These are phyloP conservation scores for Microctonus brassicae DNA, from an alignment of 2,888 invertebrate species.

Conservation along the genomic window DNA sequence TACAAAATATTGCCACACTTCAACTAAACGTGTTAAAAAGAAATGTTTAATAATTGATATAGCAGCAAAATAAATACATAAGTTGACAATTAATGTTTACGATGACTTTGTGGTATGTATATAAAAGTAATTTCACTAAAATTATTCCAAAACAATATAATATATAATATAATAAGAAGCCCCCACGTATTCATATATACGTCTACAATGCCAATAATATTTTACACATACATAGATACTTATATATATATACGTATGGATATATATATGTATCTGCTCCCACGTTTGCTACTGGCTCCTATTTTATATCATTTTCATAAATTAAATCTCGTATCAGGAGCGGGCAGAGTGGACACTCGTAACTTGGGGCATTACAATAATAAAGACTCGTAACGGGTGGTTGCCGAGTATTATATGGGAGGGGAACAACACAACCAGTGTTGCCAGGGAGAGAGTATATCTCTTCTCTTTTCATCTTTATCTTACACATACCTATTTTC, in stretches of 20 bases:
- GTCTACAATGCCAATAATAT: not conserved
- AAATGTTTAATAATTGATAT: not conserved
- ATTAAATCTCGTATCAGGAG: slow-evolving; percentile 59
- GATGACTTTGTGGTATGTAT: no score
- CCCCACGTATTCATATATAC: slow-evolving; percentile 1
- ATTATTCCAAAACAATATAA: not conserved
- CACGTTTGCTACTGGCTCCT: slow-evolving; percentile 48
- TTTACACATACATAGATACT: not conserved
- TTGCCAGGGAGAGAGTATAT: slow-evolving; percentile 11
- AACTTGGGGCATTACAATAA: slow-evolving; percentile 68
- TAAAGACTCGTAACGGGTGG: slow-evolving; percentile 58
- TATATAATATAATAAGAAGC: slow-evolving; percentile 3
- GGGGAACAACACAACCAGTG: slow-evolving; percentile 27
- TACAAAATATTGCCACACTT: no score
- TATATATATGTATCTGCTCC: slow-evolving; percentile 22
- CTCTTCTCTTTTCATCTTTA: not conserved
- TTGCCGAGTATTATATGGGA: slow-evolving; percentile 16
- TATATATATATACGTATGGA: slow-evolving; percentile 16
- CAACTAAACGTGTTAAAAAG: not conserved
- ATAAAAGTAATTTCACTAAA: not conserved
- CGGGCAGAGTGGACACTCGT: slow-evolving; percentile 56
- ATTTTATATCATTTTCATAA: slow-evolving; percentile 63
- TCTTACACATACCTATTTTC: not conserved
- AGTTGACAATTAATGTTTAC: not conserved
- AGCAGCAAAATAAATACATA: not conserved